These are phyloP conservation scores for Desmodus rotundus DNA, from an alignment of 2,113 vertebrate genomes.

Conservation along the genomic window DNA sequence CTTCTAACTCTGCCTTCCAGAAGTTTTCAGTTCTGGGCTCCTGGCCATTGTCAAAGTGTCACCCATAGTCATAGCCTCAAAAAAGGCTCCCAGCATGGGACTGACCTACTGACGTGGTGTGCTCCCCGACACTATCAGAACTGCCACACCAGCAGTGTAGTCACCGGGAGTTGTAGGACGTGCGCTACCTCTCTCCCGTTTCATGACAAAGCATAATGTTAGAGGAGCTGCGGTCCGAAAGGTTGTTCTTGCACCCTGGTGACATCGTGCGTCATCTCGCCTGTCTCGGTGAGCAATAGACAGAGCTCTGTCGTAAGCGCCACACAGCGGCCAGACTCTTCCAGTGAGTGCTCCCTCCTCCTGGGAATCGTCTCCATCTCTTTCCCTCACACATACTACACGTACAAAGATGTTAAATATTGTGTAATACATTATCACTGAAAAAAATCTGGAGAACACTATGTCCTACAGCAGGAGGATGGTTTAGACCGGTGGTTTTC, in stretches of 20 bases:
- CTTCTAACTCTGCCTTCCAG: neutral
- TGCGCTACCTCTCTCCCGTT: neutral
- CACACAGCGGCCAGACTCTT: neutral
- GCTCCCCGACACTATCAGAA: neutral
- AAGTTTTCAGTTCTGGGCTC: neutral
- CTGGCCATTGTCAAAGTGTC: neutral
- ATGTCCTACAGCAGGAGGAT: neutral
- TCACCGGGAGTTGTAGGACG: neutral
- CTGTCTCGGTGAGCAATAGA: neutral
- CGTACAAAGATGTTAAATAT: neutral
- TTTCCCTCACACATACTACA: too few relatives aligned
- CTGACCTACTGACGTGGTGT: neutral
- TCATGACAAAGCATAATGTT: neutral
- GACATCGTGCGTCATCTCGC: neutral
- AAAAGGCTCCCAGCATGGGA: neutral
- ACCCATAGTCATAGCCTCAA: neutral
- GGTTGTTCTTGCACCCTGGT: neutral
- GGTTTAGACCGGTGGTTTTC: neutral
- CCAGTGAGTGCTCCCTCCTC: neutral
- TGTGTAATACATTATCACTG: neutral
- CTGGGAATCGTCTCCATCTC: neutral
- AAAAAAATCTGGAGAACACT: neutral
- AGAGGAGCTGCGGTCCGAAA: neutral
- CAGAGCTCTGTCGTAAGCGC: neutral
- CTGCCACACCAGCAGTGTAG: neutral